phyloP scores from a whole-genome alignment of 2,113 vertebrate genomes.

The Sterna hirundo region DNA sequence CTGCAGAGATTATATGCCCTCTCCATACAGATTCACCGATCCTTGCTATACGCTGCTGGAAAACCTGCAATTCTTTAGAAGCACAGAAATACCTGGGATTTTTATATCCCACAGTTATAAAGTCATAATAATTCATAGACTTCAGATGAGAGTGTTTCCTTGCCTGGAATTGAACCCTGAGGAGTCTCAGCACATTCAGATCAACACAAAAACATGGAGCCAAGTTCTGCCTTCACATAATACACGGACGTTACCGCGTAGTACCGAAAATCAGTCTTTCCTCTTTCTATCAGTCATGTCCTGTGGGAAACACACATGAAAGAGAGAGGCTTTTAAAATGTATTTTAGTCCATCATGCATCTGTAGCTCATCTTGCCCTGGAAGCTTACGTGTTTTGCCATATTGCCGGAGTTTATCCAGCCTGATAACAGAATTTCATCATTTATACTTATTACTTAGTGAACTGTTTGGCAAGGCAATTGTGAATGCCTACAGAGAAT shows the following conservation, averaged over 20 bases:
- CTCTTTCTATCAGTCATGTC: background rate
- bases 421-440: background rate
- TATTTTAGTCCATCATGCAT: background rate
- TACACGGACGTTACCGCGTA: fast-evolving
- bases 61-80: background rate
- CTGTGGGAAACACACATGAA: background rate
- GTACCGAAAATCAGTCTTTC: background rate
- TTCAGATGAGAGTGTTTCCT: background rate
- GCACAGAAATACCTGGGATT: background rate
- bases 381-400: background rate
- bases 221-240: background rate
- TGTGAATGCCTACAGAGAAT: background rate
- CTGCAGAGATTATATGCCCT: background rate
- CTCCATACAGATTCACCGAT: background rate
- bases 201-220: background rate
- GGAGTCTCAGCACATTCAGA: background rate
- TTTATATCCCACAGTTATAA: background rate
- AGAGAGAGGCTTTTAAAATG: background rate
- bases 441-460: background rate
- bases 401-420: background rate
- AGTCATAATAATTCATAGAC: background rate
- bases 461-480: background rate
- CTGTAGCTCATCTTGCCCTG: background rate
- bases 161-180: background rate
- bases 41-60: background rate